Conservation (phyloP, 2,888 invertebrate genomes). For the Aplocera efformata region DNA sequence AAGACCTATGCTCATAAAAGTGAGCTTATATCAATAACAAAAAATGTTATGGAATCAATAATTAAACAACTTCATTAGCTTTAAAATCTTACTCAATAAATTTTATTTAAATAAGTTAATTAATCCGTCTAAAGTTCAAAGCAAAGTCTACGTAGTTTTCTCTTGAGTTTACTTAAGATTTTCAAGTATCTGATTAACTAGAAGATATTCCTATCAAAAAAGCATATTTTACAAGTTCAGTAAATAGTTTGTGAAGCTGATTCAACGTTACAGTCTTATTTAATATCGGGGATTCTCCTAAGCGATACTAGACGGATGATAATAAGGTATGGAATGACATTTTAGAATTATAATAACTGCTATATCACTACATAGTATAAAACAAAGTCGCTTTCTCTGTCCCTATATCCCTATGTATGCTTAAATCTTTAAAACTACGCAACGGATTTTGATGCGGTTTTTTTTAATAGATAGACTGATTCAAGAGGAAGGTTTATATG, state of each 20-base stretch:
- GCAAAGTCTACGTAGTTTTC: conserved; percentile 20
- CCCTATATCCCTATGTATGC: too few relatives aligned
- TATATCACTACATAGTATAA: too few relatives aligned
- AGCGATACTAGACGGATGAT: conserved; percentile 41
- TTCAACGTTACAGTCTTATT: conserved; percentile 60
- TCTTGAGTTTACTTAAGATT: conserved; percentile 10
- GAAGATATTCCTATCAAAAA: conserved; percentile 30
- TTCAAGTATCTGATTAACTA: conserved; percentile 27
- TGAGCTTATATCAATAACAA: too few relatives aligned
- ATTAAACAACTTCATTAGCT: too few relatives aligned
- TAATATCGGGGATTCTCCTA: conserved; percentile 47
- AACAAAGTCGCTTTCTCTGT: too few relatives aligned
- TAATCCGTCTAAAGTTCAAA: conserved; percentile 14
- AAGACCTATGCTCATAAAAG: too few relatives aligned
- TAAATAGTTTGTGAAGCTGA: conserved; percentile 51
- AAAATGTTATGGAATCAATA: too few relatives aligned
- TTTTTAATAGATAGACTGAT: too few relatives aligned
- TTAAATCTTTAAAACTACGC: too few relatives aligned
- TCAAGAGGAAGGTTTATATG: too few relatives aligned
- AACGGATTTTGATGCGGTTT: too few relatives aligned
- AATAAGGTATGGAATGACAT: conserved; percentile 26
- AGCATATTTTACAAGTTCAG: conserved; percentile 39
- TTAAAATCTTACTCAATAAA: too few relatives aligned
- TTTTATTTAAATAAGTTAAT: not conserved
- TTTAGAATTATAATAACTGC: conserved; percentile 4